Percentiles rank a stretch among this genome's conserved stretches.
phyloP scores from a whole-genome alignment of 2,888 invertebrate species.

The Yponomeuta sedellus region DNA sequence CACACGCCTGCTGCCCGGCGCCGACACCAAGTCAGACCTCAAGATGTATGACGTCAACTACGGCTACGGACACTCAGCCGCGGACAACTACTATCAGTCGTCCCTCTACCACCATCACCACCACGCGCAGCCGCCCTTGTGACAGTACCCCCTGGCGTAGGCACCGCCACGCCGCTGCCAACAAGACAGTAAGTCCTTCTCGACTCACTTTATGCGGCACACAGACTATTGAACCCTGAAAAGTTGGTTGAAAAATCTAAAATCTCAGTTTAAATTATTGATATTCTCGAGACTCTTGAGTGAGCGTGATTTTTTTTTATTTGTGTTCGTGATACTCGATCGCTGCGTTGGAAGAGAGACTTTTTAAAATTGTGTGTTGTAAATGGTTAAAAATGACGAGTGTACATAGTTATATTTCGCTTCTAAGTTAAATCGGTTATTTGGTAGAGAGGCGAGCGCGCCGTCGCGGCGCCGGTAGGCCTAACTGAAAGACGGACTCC shows the following conservation, averaged over 20 bases:
- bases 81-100: constrained; percentile 90
- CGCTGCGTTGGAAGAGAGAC: constrained; percentile 24
- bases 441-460: constrained; percentile 25
- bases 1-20: constrained; percentile 90
- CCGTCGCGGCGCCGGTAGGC: constrained; percentile 41
- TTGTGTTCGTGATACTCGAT: constrained; percentile 63
- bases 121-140: constrained; percentile 88
- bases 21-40: constrained; percentile 91
- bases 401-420: constrained; percentile 30
- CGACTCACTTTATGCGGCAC: constrained; percentile 2
- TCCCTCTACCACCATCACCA: constrained; percentile 80
- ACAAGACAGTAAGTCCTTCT: constrained; percentile 16
- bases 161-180: constrained; percentile 38
- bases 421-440: constrained; percentile 28
- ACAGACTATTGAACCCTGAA: constrained; percentile 3
- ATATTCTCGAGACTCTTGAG: constrained; percentile 59
- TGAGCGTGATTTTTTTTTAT: constrained; percentile 47
- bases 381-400: constrained; percentile 42
- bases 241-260: constrained; percentile 15
- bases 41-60: constrained; percentile 93
- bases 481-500: constrained; percentile 41
- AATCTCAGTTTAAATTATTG: constrained; percentile 47
- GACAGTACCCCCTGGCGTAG: constrained; percentile 95
- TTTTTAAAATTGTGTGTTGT: constrained; percentile 38
- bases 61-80: constrained; percentile 74